Percentiles rank a stretch among this genome's conserved stretches.
phyloP scores from a whole-genome alignment of 2,113 vertebrate species.

The Rhinoderma darwinii region DNA sequence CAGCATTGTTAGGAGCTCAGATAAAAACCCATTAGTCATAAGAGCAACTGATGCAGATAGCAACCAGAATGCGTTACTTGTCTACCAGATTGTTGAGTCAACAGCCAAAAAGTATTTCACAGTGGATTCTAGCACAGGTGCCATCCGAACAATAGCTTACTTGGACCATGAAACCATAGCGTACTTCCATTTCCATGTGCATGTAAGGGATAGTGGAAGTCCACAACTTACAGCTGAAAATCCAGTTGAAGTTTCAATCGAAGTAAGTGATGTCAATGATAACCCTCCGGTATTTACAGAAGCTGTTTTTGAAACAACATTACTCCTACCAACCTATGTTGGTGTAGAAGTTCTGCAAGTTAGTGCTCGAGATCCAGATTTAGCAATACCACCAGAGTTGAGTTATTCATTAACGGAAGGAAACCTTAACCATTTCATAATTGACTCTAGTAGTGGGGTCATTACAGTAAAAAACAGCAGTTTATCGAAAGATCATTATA shows the following conservation, averaged over 20 bases:
- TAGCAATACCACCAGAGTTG: slow-evolving; percentile 83
- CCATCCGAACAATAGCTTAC: slow-evolving; percentile 89
- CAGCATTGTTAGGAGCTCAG: slow-evolving; percentile 83
- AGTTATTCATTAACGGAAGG: slow-evolving; percentile 88
- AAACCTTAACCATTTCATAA: slow-evolving; percentile 82
- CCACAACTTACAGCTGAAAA: slow-evolving; percentile 91
- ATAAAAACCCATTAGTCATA: slow-evolving; percentile 86
- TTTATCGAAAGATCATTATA: slow-evolving; percentile 90
- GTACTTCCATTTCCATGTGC: slow-evolving; percentile 90
- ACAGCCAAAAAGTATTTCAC: slow-evolving; percentile 93
- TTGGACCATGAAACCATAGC: slow-evolving; percentile 90
- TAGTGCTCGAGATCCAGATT: slow-evolving; percentile 89
- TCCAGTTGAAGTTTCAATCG: slow-evolving; percentile 89
- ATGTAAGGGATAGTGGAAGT: slow-evolving; percentile 90
- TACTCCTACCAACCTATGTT: slow-evolving; percentile 89
- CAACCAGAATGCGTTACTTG: slow-evolving; percentile 91
- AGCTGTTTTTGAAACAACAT: slow-evolving; percentile 84
- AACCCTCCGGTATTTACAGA: slow-evolving; percentile 90
- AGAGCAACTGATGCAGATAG: slow-evolving; percentile 89
- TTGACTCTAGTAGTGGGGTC: slow-evolving; percentile 83
- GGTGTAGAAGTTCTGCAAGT: slow-evolving; percentile 92
- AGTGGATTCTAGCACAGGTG: slow-evolving; percentile 93
- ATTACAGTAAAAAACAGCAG: slow-evolving; percentile 87
- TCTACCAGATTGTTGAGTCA: slow-evolving; percentile 94
- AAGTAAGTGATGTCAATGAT: slow-evolving; percentile 93